Conservation (phyloP, 2,113 vertebrate genomes). For the Delphinus delphis region DNA sequence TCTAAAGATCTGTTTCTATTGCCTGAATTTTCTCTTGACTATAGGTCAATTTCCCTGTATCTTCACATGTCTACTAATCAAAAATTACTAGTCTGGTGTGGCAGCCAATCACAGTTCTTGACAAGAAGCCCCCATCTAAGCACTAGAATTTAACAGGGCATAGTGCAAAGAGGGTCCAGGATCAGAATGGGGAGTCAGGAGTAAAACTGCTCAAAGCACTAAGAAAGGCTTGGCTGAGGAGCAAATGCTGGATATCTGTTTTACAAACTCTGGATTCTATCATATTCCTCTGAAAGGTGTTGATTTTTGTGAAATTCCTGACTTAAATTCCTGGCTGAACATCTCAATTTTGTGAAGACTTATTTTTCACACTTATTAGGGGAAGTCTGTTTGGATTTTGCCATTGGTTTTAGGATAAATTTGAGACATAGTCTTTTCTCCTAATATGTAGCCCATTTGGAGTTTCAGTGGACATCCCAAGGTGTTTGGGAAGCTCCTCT, state of each 20-base stretch:
- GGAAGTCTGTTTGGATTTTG: neutral
- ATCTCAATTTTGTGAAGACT: conserved; percentile 2
- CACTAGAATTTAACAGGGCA: neutral
- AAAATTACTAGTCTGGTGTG: neutral
- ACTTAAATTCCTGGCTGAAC: neutral
- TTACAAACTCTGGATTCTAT: neutral
- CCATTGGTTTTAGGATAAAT: neutral
- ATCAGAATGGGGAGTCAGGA: neutral
- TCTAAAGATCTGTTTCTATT: neutral
- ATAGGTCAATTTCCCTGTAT: neutral
- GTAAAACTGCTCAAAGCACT: neutral
- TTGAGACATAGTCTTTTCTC: neutral
- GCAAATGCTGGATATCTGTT: neutral
- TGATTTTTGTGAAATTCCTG: neutral
- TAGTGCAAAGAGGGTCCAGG: neutral
- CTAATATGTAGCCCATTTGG: neutral
- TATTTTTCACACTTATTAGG: neutral
- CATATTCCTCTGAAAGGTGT: neutral
- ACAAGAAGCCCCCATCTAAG: neutral
- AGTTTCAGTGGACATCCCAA: neutral
- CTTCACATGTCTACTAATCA: neutral
- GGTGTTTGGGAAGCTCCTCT: neutral
- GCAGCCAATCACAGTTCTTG: neutral
- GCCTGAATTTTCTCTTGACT: neutral
- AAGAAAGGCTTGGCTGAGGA: neutral